phyloP scores from a whole-genome alignment of 2,888 invertebrate species.

The Mesochorus sp. region DNA sequence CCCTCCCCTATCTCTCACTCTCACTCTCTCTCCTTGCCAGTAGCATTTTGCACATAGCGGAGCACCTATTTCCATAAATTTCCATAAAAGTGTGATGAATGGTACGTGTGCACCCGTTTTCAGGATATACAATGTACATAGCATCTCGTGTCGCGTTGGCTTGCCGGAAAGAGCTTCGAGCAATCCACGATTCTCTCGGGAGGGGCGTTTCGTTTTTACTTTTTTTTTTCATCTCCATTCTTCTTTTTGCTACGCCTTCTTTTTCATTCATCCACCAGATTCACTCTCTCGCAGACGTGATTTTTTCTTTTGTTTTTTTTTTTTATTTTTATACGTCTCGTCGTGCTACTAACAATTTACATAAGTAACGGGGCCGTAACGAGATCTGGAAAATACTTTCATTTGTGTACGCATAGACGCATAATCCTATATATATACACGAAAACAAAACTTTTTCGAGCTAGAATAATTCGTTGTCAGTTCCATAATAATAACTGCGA shows the following conservation, averaged over 20 bases:
- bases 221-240: conserved; percentile 7
- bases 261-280: conserved; percentile 42
- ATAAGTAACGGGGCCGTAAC: neutral
- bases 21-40: conserved; percentile 11
- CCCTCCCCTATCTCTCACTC: too few relatives aligned
- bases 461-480: neutral
- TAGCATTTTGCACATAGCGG: conserved; percentile 39
- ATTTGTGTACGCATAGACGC: too few relatives aligned
- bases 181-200: conserved; percentile 46
- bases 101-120: conserved; percentile 51
- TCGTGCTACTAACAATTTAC: neutral
- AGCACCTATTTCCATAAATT: conserved; percentile 65
- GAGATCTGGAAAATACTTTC: neutral
- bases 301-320: neutral
- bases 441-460: neutral
- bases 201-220: neutral
- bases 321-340: neutral
- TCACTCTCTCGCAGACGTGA: conserved; percentile 31
- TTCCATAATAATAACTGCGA: neutral
- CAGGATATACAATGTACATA: conserved; percentile 54
- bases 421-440: too few relatives aligned
- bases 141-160: conserved; percentile 18
- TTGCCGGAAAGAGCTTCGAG: conserved; percentile 42
- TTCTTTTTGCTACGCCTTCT: conserved; percentile 10
- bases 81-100: conserved; percentile 68